Percentiles rank a stretch among this genome's conserved stretches.
Conservation (phyloP, 2,113 vertebrate genomes). For the Seriola quinqueradiata region DNA sequence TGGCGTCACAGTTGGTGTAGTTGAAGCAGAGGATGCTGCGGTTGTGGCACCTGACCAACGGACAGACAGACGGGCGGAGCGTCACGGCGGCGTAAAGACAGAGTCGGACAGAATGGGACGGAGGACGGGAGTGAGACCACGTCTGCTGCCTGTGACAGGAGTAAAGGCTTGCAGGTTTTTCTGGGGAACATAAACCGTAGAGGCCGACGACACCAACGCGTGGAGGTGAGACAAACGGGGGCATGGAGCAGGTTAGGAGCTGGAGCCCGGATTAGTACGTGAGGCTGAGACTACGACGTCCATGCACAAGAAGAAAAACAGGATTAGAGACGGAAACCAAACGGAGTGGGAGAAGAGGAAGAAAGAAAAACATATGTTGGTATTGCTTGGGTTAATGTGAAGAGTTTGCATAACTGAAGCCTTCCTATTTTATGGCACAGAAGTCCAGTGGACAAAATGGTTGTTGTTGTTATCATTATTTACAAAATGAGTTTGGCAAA, state of each 20-base stretch:
- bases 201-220: conserved; percentile 2
- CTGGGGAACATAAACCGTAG: conserved; percentile 16
- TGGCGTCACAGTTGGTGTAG: conserved; percentile 77
- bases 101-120: background rate
- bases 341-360: conserved; percentile 27
- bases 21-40: conserved; percentile 65
- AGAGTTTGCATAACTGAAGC: conserved; percentile 86
- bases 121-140: conserved; percentile 10
- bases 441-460: conserved; percentile 90
- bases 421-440: conserved; percentile 97
- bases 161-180: background rate
- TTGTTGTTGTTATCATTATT: conserved; percentile 86
- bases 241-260: conserved; percentile 11
- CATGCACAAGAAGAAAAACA: conserved; percentile 48
- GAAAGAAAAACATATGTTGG: conserved; percentile 65
- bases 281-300: conserved; percentile 29
- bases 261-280: conserved; percentile 44
- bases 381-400: conserved; percentile 85
- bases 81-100: conserved; percentile 25
- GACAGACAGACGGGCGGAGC: conserved; percentile 56
- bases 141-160: conserved; percentile 44
- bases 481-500: conserved; percentile 92
- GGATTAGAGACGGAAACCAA: conserved; percentile 9
- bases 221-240: background rate
- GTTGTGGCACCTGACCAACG: conserved; percentile 63